phyloP scores from a whole-genome alignment of 2,113 vertebrate genomes.

The Xerus inauris region DNA sequence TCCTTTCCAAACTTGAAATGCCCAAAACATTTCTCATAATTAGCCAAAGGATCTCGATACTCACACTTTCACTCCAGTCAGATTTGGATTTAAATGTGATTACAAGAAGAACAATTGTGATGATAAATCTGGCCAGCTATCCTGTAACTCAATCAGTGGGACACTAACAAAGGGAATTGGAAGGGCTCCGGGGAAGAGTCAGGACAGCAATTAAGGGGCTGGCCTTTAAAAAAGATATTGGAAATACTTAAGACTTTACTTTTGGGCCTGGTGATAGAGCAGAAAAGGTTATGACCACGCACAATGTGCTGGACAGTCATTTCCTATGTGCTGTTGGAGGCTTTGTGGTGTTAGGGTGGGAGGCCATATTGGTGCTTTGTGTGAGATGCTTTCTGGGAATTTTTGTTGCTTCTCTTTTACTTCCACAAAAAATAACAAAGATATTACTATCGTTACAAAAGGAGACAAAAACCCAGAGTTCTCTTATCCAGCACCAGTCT shows the following conservation, averaged over 20 bases:
- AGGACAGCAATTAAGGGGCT: constrained; percentile 62
- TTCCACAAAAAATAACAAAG: background rate
- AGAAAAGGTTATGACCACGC: constrained; percentile 7
- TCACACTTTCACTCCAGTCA: constrained; percentile 54
- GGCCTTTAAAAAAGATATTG: constrained; percentile 70
- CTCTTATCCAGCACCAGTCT: background rate
- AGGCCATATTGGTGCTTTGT: background rate
- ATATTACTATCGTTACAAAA: background rate
- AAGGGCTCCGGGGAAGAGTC: constrained; percentile 69
- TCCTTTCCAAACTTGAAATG: constrained; percentile 47
- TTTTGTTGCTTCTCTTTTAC: background rate
- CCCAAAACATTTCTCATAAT: constrained; percentile 44
- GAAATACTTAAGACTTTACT: constrained; percentile 62
- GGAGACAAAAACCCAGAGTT: background rate
- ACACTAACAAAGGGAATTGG: constrained; percentile 70
- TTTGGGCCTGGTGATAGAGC: background rate
- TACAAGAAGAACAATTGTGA: constrained; percentile 57
- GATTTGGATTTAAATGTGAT: constrained; percentile 72
- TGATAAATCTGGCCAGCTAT: constrained; percentile 72
- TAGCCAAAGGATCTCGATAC: constrained; percentile 49
- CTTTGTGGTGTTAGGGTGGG: background rate
- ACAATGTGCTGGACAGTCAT: background rate
- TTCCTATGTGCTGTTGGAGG: background rate
- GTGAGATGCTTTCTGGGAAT: background rate
- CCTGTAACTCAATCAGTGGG: constrained; percentile 75